Conservation (phyloP, 1,140 invertebrate genomes). For the Trachelipus rathkii region DNA sequence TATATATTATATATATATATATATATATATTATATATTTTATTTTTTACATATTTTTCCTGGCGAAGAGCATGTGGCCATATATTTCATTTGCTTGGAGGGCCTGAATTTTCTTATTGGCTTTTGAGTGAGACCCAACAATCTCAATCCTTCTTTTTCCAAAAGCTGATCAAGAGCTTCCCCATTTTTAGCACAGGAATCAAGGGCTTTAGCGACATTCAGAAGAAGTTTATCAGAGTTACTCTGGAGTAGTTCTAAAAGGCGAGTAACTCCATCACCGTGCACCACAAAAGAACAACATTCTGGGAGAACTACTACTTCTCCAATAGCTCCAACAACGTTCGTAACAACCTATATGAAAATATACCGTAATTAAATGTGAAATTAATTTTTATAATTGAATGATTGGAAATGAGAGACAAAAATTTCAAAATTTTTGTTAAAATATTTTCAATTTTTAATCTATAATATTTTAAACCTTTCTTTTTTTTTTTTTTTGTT, state of each 20-base stretch:
- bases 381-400: no score
- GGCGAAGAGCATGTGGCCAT: slow-evolving; percentile 83
- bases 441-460: no score
- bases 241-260: slow-evolving; percentile 89
- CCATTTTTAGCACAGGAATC: slow-evolving; percentile 78
- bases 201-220: slow-evolving; percentile 83
- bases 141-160: slow-evolving; percentile 70
- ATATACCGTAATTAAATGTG: no score
- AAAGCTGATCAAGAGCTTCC: slow-evolving; percentile 60
- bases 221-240: slow-evolving; percentile 59
- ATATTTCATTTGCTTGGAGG: slow-evolving; percentile 82
- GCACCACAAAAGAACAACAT: slow-evolving; percentile 61
- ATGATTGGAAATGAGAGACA: no score
- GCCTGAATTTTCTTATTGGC: slow-evolving; percentile 75
- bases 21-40: not conserved
- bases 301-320: slow-evolving; percentile 67
- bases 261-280: slow-evolving; percentile 78
- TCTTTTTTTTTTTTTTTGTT: no score
- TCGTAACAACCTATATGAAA: slow-evolving; percentile 73
- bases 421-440: no score
- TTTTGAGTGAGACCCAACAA: slow-evolving; percentile 89
- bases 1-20: slow-evolving; percentile 14
- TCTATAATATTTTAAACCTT: no score
- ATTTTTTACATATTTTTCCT: slow-evolving; percentile 59
- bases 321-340: slow-evolving; percentile 81